Evolutionary conservation across 2,888 invertebrate species (phyloP).

Genomic region (Metallyticus violacea): DNA sequence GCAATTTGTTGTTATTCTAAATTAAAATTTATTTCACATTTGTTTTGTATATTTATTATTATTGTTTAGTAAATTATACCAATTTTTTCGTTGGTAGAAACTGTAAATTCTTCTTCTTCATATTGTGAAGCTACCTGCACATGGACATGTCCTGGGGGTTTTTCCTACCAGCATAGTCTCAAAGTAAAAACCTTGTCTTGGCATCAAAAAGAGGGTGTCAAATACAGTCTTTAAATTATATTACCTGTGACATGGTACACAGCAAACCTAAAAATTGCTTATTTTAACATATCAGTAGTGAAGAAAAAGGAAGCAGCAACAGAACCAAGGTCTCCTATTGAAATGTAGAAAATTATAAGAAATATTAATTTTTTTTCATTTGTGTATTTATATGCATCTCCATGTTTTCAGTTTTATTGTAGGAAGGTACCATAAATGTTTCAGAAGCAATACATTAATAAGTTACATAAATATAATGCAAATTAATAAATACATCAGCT

Average conservation of each 20-base stretch:
- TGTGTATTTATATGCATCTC: neutral
- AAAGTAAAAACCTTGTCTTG: too few relatives aligned
- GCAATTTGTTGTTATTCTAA: too few relatives aligned
- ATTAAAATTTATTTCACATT: too few relatives aligned
- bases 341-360: neutral
- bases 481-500: neutral
- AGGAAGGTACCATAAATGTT: neutral
- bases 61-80: too few relatives aligned
- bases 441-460: neutral
- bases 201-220: too few relatives aligned
- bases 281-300: neutral
- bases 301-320: neutral
- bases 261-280: neutral
- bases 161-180: too few relatives aligned
- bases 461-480: neutral
- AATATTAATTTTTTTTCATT: neutral
- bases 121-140: too few relatives aligned
- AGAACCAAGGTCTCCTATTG: neutral
- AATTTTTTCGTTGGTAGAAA: too few relatives aligned
- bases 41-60: too few relatives aligned
- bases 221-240: too few relatives aligned
- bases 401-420: neutral
- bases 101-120: too few relatives aligned
- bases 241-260: neutral
- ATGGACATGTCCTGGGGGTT: too few relatives aligned